Conservation (phyloP, 2,113 vertebrate species). For the Sminthopsis crassicaudata region DNA sequence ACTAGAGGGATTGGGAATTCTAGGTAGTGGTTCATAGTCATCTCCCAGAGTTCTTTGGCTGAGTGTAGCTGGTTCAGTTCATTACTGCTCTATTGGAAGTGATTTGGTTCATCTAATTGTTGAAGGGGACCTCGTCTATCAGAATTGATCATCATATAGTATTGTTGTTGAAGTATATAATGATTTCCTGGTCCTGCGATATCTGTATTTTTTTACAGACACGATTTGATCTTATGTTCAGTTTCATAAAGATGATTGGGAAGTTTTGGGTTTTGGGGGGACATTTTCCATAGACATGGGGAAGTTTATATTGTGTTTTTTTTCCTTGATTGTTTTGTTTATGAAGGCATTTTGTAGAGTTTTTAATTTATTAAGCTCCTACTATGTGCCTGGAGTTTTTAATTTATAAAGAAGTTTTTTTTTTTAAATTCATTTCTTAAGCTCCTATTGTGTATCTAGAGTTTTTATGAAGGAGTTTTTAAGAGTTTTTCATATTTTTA, state of each 20-base stretch:
- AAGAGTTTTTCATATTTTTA: slow-evolving; percentile 33
- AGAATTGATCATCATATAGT: too few species aligned
- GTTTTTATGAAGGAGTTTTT: too few species aligned
- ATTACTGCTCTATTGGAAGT: too few species aligned
- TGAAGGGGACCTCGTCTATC: too few species aligned
- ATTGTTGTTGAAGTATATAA: too few species aligned
- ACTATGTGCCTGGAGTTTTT: background rate
- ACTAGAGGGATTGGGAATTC: too few species aligned
- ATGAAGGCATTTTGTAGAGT: background rate
- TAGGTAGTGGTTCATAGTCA: too few species aligned
- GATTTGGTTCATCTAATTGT: too few species aligned
- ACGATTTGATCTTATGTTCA: background rate
- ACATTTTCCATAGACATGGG: slow-evolving; percentile 3
- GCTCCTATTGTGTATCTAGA: background rate
- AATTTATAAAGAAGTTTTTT: background rate
- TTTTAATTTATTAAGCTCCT: slow-evolving; percentile 21
- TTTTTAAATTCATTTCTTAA: background rate
- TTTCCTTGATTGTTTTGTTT: background rate
- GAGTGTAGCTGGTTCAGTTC: too few species aligned
- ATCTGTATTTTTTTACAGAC: background rate
- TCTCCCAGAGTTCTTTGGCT: too few species aligned
- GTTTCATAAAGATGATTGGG: background rate
- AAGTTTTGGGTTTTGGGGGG: background rate
- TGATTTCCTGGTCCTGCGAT: too few species aligned
- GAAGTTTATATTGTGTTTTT: background rate